These are phyloP conservation scores for Mystacornis crossleyi DNA, from an alignment of 2,113 vertebrate genomes.

Conservation along the genomic window DNA sequence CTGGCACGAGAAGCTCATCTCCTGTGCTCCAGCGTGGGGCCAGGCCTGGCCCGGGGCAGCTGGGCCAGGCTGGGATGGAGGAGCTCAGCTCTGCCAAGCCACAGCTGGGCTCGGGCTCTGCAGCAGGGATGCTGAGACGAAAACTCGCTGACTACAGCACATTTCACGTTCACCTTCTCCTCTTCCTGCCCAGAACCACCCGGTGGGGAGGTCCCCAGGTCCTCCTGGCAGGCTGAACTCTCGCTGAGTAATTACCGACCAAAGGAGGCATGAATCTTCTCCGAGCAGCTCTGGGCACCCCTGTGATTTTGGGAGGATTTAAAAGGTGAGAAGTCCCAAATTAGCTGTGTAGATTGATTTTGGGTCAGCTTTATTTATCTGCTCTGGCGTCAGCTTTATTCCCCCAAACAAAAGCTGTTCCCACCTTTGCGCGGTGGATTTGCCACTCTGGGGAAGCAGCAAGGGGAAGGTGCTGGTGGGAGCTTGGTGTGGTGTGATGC, in stretches of 20 bases:
- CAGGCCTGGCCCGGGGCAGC: not conserved
- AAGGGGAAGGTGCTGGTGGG: not conserved
- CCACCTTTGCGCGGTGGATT: not conserved
- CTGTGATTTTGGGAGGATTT: not conserved
- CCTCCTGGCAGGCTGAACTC: not conserved
- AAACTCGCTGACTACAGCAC: not conserved
- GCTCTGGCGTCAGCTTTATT: not conserved
- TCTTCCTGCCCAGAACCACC: not conserved
- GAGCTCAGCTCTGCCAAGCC: not conserved
- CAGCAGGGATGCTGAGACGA: not conserved
- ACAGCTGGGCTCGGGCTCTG: not conserved
- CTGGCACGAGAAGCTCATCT: not conserved
- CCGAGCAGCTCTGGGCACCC: not conserved
- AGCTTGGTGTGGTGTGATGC: not conserved
- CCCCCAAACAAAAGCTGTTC: not conserved
- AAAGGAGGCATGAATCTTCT: not conserved
- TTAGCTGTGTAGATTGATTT: not conserved
- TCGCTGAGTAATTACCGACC: not conserved
- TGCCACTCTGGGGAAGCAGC: not conserved
- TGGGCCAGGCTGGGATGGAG: not conserved
- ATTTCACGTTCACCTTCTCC: not conserved
- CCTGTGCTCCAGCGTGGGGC: not conserved
- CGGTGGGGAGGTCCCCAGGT: not conserved
- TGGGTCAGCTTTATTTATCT: not conserved
- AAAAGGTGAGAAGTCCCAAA: not conserved